phyloP scores from a whole-genome alignment of 2,113 vertebrate genomes.

The Thalassarche chlororhynchos region DNA sequence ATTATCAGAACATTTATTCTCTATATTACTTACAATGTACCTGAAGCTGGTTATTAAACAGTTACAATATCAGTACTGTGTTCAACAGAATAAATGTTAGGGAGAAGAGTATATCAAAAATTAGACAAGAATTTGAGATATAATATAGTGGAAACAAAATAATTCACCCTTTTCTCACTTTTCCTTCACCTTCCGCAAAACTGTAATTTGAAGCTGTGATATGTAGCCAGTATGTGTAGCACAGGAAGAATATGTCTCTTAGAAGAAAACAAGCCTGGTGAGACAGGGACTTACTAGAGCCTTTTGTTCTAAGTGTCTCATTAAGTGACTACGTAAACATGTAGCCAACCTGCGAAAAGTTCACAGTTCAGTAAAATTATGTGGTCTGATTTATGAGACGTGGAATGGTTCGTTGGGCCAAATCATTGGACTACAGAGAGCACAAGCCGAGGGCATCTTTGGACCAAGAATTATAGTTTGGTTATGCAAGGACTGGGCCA shows the following conservation, averaged over 20 bases:
- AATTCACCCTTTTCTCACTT: neutral
- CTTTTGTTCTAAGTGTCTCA: neutral
- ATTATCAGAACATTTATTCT: neutral
- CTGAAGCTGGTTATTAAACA: neutral
- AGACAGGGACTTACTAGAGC: neutral
- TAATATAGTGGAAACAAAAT: neutral
- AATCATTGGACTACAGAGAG: neutral
- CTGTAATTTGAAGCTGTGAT: neutral
- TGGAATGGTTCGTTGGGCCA: neutral
- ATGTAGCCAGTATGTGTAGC: rapidly evolving
- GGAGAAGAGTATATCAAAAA: neutral
- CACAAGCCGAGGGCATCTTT: neutral
- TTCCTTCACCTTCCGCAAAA: neutral
- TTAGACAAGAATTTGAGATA: neutral
- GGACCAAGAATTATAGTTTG: neutral
- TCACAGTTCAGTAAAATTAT: neutral
- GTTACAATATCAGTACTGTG: neutral
- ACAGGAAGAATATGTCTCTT: neutral
- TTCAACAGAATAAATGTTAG: neutral
- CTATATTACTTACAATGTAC: neutral
- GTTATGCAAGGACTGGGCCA: neutral
- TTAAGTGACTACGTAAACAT: neutral
- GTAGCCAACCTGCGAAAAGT: neutral
- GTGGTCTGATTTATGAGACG: neutral
- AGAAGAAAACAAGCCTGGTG: neutral